Base-by-base conservation (phyloP, 2,113 vertebrate genomes). In the Puma concolor region DNA sequence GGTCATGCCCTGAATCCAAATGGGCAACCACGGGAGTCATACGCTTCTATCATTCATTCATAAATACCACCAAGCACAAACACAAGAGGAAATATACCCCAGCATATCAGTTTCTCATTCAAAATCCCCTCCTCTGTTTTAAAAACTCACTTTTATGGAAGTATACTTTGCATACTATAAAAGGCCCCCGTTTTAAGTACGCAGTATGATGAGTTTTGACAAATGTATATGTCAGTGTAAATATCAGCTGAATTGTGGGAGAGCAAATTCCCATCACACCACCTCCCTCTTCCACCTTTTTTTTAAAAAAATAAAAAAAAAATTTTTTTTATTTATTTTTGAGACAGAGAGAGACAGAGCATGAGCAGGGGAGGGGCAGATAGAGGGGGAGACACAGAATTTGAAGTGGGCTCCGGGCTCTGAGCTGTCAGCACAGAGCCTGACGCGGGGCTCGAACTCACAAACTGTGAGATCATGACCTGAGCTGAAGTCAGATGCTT, bases 131-230 rank as follows among this genome's bases (percentile, higher is more conserved):
- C 38, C 66, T 57, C 5, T 41, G 27, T 36, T 50, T 91, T 79
- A 27, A 67, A 81, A 81, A 38, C 29, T 60, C 60, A 82, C 52
- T 27, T 63, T 95, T 64, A 91, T 50, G 54, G 64, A 84, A 29
- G 69, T 33, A 7, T 9, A 44, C 21, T 71, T 89, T 60, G 17
- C 15, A 63, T 66, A 64, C 23, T 76, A 52, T 81, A 86, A 97
- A 93, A 54, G 31, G 23, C 33, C 74, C 63, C 52, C 36, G 11
- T 79, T 94, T 86, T 48, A 86, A 80, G 14, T 82, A 54, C 8
- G 27, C 23, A 85, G 4, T 69, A 12, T 33, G 27, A 29, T 25
- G 52, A 66, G 23, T 95, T 80, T 88, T 44, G 95, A 76, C 60
- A 89, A 85, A 67, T 79, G 36, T 36, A 29, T 29, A 48, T 14